phyloP scores from a whole-genome alignment of 2,113 vertebrate species.

The Microcebus jonahi region DNA sequence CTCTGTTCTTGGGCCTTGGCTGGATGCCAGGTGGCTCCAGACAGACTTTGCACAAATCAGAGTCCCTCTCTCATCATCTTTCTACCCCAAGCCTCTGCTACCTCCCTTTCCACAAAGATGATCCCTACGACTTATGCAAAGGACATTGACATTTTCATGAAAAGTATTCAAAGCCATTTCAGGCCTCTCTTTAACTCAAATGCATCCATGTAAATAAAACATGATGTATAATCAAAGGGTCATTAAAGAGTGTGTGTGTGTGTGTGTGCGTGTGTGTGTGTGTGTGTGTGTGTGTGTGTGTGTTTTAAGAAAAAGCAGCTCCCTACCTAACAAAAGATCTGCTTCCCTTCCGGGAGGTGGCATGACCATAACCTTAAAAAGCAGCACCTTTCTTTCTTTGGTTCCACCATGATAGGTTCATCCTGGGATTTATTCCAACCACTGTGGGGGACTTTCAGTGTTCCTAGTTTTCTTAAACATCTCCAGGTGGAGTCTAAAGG shows the following conservation, averaged over 20 bases:
- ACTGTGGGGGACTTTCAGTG: neutral
- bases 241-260: too few relatives aligned
- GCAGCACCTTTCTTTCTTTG: neutral
- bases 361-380: neutral
- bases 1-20: neutral
- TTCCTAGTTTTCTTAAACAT: conserved; percentile 6
- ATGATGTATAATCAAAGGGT: neutral
- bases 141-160: neutral
- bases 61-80: neutral
- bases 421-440: conserved; percentile 10
- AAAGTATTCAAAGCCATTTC: neutral
- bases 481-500: conserved; percentile 43
- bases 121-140: neutral
- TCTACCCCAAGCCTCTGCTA: neutral
- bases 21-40: neutral
- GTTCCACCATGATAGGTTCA: neutral
- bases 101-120: neutral
- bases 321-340: neutral
- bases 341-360: neutral
- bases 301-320: neutral
- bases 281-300: too few relatives aligned
- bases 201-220: neutral
- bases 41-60: neutral
- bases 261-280: neutral
- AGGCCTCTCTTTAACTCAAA: neutral